These are phyloP conservation scores for Conger conger DNA, from an alignment of 2,113 vertebrate species.

Conservation along the genomic window DNA sequence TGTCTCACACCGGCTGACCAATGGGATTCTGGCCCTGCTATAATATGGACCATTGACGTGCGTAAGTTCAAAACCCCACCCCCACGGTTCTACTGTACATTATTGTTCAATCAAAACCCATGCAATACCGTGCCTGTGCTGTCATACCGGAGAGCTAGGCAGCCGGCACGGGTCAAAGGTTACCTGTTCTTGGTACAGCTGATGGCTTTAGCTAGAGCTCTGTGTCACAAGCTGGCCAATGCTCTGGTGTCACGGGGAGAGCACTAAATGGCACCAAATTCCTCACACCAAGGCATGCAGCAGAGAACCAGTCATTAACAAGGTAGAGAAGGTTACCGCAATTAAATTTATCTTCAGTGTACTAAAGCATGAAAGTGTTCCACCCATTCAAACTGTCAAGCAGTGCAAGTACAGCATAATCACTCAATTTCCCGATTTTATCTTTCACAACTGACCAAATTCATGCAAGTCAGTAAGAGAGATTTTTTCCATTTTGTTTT, in stretches of 20 bases:
- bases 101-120: conserved; percentile 41
- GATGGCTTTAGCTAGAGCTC: background rate
- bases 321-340: background rate
- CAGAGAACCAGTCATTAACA: background rate
- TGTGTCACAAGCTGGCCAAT: background rate
- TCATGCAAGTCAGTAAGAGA: too few species aligned
- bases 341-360: too few species aligned
- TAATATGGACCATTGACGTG: conserved; percentile 32
- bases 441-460: too few species aligned
- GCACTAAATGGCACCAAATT: background rate
- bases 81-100: conserved; percentile 26
- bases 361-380: background rate
- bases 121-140: conserved; percentile 8
- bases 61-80: conserved; percentile 19
- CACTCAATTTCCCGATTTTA: too few species aligned
- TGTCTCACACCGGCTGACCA: conserved; percentile 26
- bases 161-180: conserved; percentile 15
- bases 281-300: background rate
- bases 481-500: background rate
- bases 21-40: conserved; percentile 6
- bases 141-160: conserved; percentile 17
- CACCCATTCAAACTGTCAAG: background rate
- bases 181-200: background rate
- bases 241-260: background rate
- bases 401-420: background rate